These are phyloP conservation scores for Phrynosoma blainvillii DNA, from an alignment of 2,113 vertebrate genomes.

Conservation along the genomic window DNA sequence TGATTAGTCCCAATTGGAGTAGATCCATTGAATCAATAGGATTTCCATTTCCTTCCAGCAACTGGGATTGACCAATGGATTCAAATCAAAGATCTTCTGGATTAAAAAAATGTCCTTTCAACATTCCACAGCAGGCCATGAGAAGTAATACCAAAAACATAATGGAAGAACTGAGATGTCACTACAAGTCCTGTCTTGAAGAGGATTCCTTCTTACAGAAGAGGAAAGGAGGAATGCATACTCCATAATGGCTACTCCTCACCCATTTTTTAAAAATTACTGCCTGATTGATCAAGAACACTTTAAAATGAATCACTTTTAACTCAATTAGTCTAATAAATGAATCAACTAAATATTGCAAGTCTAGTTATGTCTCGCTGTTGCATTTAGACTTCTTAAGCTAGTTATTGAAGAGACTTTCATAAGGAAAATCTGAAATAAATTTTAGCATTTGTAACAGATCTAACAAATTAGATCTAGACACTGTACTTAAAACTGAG, in stretches of 20 bases:
- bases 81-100: too few species aligned
- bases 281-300: not conserved
- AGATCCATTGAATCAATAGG: too few species aligned
- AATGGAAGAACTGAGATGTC: not conserved
- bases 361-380: not conserved
- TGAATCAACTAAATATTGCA: not conserved
- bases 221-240: not conserved
- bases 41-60: too few species aligned
- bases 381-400: not conserved
- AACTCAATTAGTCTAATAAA: not conserved
- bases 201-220: too few species aligned
- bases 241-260: not conserved
- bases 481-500: not conserved
- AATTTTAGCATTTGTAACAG: not conserved
- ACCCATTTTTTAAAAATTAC: not conserved
- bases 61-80: too few species aligned
- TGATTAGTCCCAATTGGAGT: too few species aligned
- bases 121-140: too few species aligned
- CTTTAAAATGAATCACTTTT: not conserved
- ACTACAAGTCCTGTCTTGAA: constrained; percentile 10
- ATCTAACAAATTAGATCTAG: not conserved
- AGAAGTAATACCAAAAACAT: too few species aligned
- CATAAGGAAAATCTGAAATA: not conserved
- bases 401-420: not conserved
- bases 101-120: too few species aligned